phyloP scores from a whole-genome alignment of 2,888 invertebrate genomes.

The Trichogramma evanescens region DNA sequence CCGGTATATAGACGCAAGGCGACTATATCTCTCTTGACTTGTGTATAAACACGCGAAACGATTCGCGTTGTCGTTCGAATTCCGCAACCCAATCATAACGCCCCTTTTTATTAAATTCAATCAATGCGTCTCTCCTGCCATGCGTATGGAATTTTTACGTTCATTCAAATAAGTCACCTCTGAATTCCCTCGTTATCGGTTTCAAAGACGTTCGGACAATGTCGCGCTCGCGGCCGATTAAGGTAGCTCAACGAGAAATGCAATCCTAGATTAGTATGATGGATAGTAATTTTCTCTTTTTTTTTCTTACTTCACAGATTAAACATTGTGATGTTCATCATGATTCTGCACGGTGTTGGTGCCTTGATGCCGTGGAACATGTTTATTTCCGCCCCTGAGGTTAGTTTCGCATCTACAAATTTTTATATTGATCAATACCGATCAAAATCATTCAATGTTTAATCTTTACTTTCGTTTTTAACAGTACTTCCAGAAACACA shows the following conservation, averaged over 20 bases:
- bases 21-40: too few species aligned
- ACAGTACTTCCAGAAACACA: constrained; percentile 84
- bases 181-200: background rate
- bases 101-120: too few species aligned
- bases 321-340: constrained; percentile 77
- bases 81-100: too few species aligned
- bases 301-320: constrained; percentile 46
- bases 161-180: background rate
- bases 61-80: too few species aligned
- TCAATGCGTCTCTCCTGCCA: too few species aligned
- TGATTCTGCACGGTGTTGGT: constrained; percentile 90
- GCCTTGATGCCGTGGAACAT: constrained; percentile 97
- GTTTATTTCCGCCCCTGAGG: constrained; percentile 90
- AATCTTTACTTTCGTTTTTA: constrained; percentile 19
- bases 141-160: background rate
- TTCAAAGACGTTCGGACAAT: too few species aligned
- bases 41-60: too few species aligned
- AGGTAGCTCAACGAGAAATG: too few species aligned
- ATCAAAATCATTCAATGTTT: background rate
- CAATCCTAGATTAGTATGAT: too few species aligned
- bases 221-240: too few species aligned
- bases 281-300: background rate
- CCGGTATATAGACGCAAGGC: too few species aligned
- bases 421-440: background rate
- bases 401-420: constrained; percentile 46